phyloP scores from a whole-genome alignment of 2,888 invertebrate genomes.

The Hofmannophila pseudospretella region DNA sequence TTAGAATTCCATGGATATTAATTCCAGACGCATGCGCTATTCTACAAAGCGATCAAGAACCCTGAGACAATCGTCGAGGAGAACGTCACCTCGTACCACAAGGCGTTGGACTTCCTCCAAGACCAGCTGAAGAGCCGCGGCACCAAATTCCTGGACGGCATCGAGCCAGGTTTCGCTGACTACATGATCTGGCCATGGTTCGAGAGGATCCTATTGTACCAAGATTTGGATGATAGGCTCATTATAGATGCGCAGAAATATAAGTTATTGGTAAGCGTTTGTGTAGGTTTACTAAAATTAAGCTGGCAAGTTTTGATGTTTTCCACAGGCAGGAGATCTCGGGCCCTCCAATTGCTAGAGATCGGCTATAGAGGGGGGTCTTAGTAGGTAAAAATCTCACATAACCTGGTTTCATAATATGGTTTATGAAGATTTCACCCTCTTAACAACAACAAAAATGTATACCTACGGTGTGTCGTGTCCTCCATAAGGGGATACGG shows the following conservation, averaged over 20 bases:
- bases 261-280: conserved; percentile 54
- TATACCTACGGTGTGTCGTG: too few relatives aligned
- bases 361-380: too few relatives aligned
- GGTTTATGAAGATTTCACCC: too few relatives aligned
- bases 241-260: conserved; percentile 75
- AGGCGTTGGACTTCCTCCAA: conserved; percentile 79
- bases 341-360: too few relatives aligned
- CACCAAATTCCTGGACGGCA: conserved; percentile 80
- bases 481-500: too few relatives aligned
- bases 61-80: conserved; percentile 44
- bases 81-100: conserved; percentile 30
- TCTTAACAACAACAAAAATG: too few relatives aligned
- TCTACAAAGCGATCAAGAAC: conserved; percentile 32
- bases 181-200: conserved; percentile 94
- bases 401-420: too few relatives aligned
- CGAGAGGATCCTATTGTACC: conserved; percentile 76
- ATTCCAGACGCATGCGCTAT: conserved; percentile 43
- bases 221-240: conserved; percentile 66
- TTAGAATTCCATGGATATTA: too few relatives aligned
- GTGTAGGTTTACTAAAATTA: too few relatives aligned
- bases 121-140: conserved; percentile 78
- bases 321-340: too few relatives aligned
- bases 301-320: too few relatives aligned
- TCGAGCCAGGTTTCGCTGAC: conserved; percentile 85
- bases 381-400: too few relatives aligned